Conservation (phyloP, 2,797 vertebrate genomes). For the Erpetoichthys calabaricus region DNA sequence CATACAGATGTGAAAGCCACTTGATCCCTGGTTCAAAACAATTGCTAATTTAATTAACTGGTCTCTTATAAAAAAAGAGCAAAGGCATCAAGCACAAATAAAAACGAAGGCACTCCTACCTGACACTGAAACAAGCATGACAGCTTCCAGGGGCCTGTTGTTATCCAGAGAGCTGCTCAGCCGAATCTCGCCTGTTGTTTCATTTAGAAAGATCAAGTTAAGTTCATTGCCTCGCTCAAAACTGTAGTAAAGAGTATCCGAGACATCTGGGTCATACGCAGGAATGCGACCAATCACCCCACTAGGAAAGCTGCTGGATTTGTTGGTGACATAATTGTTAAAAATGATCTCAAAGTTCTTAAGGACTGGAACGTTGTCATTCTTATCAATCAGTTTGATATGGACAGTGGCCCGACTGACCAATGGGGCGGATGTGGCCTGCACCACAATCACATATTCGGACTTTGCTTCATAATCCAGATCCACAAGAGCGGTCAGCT, state of each 20-base stretch:
- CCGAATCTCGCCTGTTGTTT: constrained; percentile 72
- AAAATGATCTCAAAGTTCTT: constrained; percentile 95
- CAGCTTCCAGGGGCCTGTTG: constrained; percentile 85
- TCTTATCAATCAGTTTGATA: constrained; percentile 76
- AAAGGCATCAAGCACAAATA: not conserved
- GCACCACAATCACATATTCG: constrained; percentile 82
- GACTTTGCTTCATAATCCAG: constrained; percentile 80
- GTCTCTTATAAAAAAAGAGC: too few relatives aligned
- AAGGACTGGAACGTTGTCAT: constrained; percentile 77
- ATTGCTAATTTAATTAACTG: too few relatives aligned
- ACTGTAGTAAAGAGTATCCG: constrained; percentile 69
- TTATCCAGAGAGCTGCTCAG: constrained; percentile 82
- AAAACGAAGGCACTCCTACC: constrained; percentile 46
- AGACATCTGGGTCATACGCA: constrained; percentile 73
- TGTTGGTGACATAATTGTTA: constrained; percentile 91
- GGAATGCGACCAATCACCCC: constrained; percentile 83
- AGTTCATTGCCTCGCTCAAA: constrained; percentile 86
- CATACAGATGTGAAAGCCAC: too few relatives aligned
- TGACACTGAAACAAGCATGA: constrained; percentile 84
- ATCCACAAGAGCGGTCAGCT: constrained; percentile 77
- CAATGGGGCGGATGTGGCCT: constrained; percentile 86
- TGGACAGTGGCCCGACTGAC: constrained; percentile 86
- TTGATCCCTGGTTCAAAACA: too few relatives aligned
- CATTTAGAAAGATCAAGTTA: constrained; percentile 76
- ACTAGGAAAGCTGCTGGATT: constrained; percentile 73